Conservation (phyloP, 2,113 vertebrate species). For the Aegotheles bennettii region DNA sequence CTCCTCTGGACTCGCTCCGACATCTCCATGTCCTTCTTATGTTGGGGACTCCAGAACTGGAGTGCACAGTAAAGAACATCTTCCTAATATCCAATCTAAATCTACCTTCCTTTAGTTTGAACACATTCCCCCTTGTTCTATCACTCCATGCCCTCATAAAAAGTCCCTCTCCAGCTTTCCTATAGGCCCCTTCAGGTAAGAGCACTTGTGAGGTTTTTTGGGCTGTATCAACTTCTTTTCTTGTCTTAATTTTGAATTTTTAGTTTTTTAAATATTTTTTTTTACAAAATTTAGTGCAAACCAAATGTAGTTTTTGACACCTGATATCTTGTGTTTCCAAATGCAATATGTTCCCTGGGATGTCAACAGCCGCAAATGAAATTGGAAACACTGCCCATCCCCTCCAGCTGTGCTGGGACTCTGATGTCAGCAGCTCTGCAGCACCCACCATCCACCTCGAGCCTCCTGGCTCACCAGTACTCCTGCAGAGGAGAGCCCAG, state of each 20-base stretch:
- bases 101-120: too few species aligned
- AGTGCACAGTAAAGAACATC: too few species aligned
- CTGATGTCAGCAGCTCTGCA: neutral
- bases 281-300: neutral
- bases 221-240: neutral
- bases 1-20: too few species aligned
- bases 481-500: neutral
- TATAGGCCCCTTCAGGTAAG: too few species aligned
- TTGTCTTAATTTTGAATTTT: neutral
- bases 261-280: neutral
- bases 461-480: neutral
- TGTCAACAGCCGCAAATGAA: neutral
- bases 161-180: too few species aligned
- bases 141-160: too few species aligned
- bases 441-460: neutral
- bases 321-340: neutral
- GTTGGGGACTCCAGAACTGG: too few species aligned
- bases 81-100: too few species aligned
- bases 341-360: neutral
- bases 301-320: neutral
- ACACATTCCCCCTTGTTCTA: too few species aligned
- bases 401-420: neutral
- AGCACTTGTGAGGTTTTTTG: neutral
- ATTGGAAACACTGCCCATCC: neutral
- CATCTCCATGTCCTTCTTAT: too few species aligned